Base-by-base conservation (phyloP, 35 echinoderm and acorn worm species). In the Amphiura filiformis region DNA sequence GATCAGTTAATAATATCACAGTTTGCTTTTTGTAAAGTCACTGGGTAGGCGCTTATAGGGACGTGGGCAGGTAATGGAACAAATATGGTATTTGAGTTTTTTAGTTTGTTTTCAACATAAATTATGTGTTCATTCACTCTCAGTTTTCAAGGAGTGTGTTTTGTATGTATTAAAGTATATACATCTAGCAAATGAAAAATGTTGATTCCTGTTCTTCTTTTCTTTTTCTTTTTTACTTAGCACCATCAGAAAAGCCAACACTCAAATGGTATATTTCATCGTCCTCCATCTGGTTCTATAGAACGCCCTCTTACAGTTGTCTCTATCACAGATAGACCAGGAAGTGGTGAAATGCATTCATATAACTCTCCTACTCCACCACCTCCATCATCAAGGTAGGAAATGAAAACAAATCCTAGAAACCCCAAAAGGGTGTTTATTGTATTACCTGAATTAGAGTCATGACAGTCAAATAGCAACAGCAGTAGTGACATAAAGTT, bases 361-460 rank as follows among this genome's bases (percentile, higher is more conserved):
- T 64, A 37, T 85, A 65, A 40, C 3, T 87, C 85, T 23, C 76
- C 85, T 75, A 77, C 42, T n/a, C 76, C 85, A 75, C 76, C 85
- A n/a, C 85, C 64, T 15, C 61, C 61, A 70, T 5, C 61, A 11
- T 70, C 61, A 5, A 70, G 61, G 61, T 70, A 70, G 26, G 61
- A 2, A 70, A 4, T 70, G 61, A 52, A 11, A 7, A 52, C 44
- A 52, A 20, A 7, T 7, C 20, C 20, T 52, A 52, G 44, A 20
- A 7, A 7, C 20, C 44, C 44, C 44, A 20, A 11, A 7, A 52
- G 44, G 44, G 20, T 52, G 7, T 20, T 52, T 20, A 52, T 20
- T 52, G 44, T 52, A 7, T 7, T 52, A 52, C 20, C 44, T 52
- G 20, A 11, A 11, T 11, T 20, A 52, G 44, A 52, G n/a, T n/a